These are phyloP conservation scores for Trachemys scripta DNA, from an alignment of 2,113 vertebrate genomes.

Conservation along the genomic window DNA sequence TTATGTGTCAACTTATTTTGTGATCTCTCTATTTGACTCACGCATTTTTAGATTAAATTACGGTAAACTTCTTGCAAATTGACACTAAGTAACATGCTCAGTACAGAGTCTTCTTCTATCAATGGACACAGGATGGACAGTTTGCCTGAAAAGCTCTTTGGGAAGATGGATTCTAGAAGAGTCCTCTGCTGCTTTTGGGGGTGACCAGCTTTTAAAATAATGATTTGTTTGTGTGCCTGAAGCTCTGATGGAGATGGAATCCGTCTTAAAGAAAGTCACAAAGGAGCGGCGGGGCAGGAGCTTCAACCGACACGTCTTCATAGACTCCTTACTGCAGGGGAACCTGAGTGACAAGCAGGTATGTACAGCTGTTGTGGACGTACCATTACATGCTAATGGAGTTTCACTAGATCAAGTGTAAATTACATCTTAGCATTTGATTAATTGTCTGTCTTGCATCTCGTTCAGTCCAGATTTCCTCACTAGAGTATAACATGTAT, in stretches of 20 bases:
- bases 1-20: background rate
- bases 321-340: constrained; percentile 90
- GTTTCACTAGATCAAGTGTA: background rate
- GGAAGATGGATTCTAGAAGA: constrained; percentile 3
- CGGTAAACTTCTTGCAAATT: background rate
- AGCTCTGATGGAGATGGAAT: constrained; percentile 93
- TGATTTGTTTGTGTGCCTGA: constrained; percentile 53
- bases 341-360: constrained; percentile 93
- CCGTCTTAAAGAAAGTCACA: constrained; percentile 86
- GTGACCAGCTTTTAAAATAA: constrained; percentile 53
- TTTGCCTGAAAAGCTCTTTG: constrained; percentile 58
- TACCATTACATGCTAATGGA: background rate
- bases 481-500: background rate
- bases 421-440: constrained; percentile 15
- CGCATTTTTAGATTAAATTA: background rate
- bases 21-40: background rate
- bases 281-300: constrained; percentile 86
- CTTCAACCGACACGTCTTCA: constrained; percentile 82
- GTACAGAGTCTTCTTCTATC: constrained; percentile 27
- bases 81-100: background rate
- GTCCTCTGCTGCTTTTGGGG: constrained; percentile 25
- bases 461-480: background rate
- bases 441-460: constrained; percentile 12
- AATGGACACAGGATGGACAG: constrained; percentile 48
- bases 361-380: constrained; percentile 17